Evolutionary conservation across 35 echinoderm and acorn worm genomes (phyloP).

Genomic region (Apostichopus japonicus): DNA sequence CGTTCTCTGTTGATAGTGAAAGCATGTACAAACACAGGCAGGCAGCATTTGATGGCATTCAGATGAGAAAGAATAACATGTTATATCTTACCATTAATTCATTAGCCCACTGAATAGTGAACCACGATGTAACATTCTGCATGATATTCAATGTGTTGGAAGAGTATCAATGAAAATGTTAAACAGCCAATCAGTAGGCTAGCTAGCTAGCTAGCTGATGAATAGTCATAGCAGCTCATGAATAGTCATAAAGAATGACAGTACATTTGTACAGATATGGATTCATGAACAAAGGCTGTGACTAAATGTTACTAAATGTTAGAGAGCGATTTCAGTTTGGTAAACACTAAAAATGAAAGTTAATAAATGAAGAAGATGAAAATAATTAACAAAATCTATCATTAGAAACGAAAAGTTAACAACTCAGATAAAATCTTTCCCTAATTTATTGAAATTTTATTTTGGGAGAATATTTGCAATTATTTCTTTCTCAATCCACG

Average conservation of each 20-base stretch:
- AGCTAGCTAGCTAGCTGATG: neutral
- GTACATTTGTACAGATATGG: too few relatives aligned
- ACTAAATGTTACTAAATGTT: too few relatives aligned
- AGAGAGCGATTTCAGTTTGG: too few relatives aligned
- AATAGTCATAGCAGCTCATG: neutral
- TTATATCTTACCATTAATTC: neutral
- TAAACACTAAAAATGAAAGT: too few relatives aligned
- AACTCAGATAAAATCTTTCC: too few relatives aligned
- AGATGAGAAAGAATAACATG: neutral
- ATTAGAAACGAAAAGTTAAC: too few relatives aligned
- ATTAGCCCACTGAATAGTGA: slow-evolving; percentile 9
- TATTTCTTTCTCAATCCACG: too few relatives aligned
- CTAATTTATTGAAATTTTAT: too few relatives aligned
- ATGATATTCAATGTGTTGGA: slow-evolving; percentile 12
- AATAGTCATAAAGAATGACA: neutral
- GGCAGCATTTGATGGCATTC: neutral
- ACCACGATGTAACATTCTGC: slow-evolving; percentile 25
- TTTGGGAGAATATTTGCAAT: too few relatives aligned
- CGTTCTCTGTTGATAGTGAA: neutral
- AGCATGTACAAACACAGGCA: neutral
- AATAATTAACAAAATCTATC: too few relatives aligned
- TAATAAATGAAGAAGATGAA: too few relatives aligned
- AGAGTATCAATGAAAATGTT: slow-evolving; percentile 25
- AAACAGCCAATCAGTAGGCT: neutral
- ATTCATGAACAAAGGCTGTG: too few relatives aligned